Base-by-base conservation (phyloP, 2,113 vertebrate genomes). In the Scartelaos histophorus region DNA sequence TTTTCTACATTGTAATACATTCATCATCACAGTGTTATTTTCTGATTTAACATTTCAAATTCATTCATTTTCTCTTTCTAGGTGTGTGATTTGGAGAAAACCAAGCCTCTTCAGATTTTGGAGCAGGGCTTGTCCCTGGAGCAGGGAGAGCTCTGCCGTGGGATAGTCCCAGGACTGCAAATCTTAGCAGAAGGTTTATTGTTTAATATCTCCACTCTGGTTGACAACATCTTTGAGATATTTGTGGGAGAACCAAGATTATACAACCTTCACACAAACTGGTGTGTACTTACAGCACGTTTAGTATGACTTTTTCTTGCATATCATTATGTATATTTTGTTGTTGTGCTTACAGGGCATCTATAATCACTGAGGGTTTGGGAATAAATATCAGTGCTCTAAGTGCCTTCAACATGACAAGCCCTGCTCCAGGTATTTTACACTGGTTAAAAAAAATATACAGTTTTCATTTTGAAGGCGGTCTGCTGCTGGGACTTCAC, bases 31-130 rank as follows among this genome's bases (percentile, higher is more conserved):
- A 43, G 3, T n/a, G 1, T 65, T 43, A 45, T 22, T 7, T 66
- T 34, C 5, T 17, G 19, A 58, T 19, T 3, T 56, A 43, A 43
- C 10, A 56, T 56, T 22, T 56, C 24, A 15, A 58, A 21, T n/a
- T n/a, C n/a, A n/a, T n/a, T n/a, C n/a, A n/a, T n/a, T n/a, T n/a
- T n/a, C 21, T 60, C 7, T 87, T 82, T 43, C 2, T 58, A 94
- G 93, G 80, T 93, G 67, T 94, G 94, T 53, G 2, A 7, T 2
- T 13, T 93, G 79, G 93, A 94, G 85, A 68, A 66, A 0, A 75
- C 79, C 2, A 13, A 78, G 13, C 66, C 82, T 1, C 64, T 87
- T 45, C 74, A 65, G 13, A 38, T 70, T 62, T 21, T 93, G 53
- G 61, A 79, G 79, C 6, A 17, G 69, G 24, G 13, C 46, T 12